Base-by-base conservation (phyloP, 2,888 invertebrate species). In the Ypsolopha sequella region DNA sequence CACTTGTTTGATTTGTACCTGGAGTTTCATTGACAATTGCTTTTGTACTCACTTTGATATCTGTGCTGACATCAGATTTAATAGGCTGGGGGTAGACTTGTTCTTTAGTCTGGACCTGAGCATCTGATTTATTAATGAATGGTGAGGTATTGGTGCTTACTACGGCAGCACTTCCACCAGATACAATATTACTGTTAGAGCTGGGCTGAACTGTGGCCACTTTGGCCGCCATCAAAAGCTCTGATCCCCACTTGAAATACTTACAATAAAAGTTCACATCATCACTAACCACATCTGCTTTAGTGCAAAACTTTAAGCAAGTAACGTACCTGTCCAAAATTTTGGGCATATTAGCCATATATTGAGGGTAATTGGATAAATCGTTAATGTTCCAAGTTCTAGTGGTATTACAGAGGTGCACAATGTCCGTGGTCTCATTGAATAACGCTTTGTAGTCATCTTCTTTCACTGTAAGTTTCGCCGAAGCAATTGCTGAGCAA, bases 201-300 rank as follows among this genome's bases (percentile, higher is more conserved):
- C 13, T 50, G 41, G 54, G 58, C 51, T 59, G 58, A 6, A 45
- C 45, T 52, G 52, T 46, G 35, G 58, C 41, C 34, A 49, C 55
- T 11, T 50, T 41, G 47, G 57, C 55, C 35, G 41, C 52, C 13
- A 63, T 65, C 41, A 81, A 58, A 46, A 68, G 54, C 24, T 70
- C 68, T 11, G 58, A 57, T 10, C 81, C 81, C 76, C 74, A 81
- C 55, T 76, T 73, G 54, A 64, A 85, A 60, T 80, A 86, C 62
- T 80, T 84, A 59, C 85, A 86, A 53, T 62, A 79, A 53, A 63
- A 75, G 50, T 76, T 80, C 0, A 70, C 67, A 11, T 79, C 73
- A 7, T 62, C 63, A 54, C 66, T 68, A 0, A 60, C 13, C 7
- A 74, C 34, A 8, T 72, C 71, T 3, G 59, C 55, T 1, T 58